Evolutionary conservation across 1,140 invertebrate genomes (phyloP).

Genomic region (Drosophila bocqueti): DNA sequence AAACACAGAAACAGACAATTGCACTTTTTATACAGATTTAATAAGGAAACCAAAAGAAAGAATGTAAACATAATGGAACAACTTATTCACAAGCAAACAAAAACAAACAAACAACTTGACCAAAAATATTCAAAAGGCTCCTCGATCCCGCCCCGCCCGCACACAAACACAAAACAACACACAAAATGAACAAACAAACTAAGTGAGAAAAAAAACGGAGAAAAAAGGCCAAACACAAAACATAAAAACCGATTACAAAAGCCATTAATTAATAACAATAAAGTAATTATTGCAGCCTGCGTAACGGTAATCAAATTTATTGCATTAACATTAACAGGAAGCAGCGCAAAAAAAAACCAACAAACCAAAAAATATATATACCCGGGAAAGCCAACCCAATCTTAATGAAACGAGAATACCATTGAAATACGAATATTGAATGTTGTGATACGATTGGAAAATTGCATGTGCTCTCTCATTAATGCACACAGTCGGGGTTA

Average conservation of each 20-base stretch:
- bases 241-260: conserved; percentile 44
- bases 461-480: conserved; percentile 25
- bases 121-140: conserved; percentile 54
- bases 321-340: conserved; percentile 53
- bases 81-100: conserved; percentile 24
- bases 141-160: conserved; percentile 52
- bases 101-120: conserved; percentile 54
- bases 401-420: conserved; percentile 32
- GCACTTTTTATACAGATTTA: conserved; percentile 79
- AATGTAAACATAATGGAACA: conserved; percentile 28
- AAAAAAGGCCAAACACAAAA: conserved; percentile 31
- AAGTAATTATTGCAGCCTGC: conserved; percentile 47
- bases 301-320: conserved; percentile 53
- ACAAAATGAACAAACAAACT: conserved; percentile 35
- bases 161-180: conserved; percentile 18
- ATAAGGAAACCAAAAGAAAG: conserved; percentile 10
- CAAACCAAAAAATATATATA: conserved; percentile 15
- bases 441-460: conserved; percentile 76
- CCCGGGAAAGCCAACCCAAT: conserved; percentile 21
- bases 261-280: conserved; percentile 57
- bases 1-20: conserved; percentile 66
- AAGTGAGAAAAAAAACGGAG: conserved; percentile 22
- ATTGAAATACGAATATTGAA: conserved; percentile 70
- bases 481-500: conserved; percentile 11
- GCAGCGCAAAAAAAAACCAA: conserved; percentile 10